Percentiles rank a stretch among this genome's conserved stretches.
These are phyloP conservation scores for Phengaris arion DNA, from an alignment of 2,888 invertebrate species.

Conservation along the genomic window DNA sequence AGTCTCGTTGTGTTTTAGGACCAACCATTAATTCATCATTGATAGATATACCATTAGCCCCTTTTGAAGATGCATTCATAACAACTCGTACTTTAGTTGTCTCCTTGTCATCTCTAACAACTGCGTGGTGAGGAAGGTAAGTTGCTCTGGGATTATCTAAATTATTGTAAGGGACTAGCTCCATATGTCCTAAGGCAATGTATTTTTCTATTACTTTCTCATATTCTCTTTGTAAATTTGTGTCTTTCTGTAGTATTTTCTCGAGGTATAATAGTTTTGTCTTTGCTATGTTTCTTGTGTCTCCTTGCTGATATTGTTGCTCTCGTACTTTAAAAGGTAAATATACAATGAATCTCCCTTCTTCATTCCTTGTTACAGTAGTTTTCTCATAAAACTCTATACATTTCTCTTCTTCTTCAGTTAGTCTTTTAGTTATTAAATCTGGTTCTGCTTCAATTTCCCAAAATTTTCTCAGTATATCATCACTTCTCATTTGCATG, in stretches of 20 bases:
- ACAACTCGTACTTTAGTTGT: conserved; percentile 36
- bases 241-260: conserved; percentile 30
- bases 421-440: too few relatives aligned
- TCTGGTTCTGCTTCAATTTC: too few relatives aligned
- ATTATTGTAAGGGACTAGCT: conserved; percentile 26
- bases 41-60: conserved; percentile 33
- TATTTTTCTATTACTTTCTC: conserved; percentile 35
- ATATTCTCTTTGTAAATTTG: conserved; percentile 3
- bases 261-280: conserved; percentile 34
- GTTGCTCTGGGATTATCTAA: not conserved
- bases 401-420: too few relatives aligned
- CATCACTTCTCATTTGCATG: too few relatives aligned
- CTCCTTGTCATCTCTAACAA: conserved; percentile 33
- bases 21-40: conserved; percentile 38
- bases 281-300: conserved; percentile 33
- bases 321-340: conserved; percentile 35
- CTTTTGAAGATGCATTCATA: conserved; percentile 35
- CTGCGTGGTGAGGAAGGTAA: conserved; percentile 37
- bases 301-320: conserved; percentile 34
- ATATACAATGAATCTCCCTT: conserved; percentile 35
- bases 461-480: too few relatives aligned
- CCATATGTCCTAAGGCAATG: conserved; percentile 33
- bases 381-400: too few relatives aligned
- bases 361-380: conserved; percentile 29
- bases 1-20: conserved; percentile 37